Conservation (phyloP, 2,113 vertebrate species). For the Etheostoma cragini region DNA sequence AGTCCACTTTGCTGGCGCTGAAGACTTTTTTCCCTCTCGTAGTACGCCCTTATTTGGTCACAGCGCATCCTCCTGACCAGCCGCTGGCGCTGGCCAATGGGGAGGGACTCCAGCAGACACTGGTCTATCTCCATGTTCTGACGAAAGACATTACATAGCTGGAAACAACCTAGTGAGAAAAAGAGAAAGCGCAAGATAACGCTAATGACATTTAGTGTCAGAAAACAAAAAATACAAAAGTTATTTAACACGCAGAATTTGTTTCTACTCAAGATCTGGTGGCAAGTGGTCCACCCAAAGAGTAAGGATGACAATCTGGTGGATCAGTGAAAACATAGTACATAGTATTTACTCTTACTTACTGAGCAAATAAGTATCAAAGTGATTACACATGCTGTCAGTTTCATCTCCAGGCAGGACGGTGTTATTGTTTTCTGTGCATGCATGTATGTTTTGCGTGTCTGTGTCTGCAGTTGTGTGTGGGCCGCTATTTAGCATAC, state of each 20-base stretch:
- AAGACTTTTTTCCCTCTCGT: slow-evolving; percentile 90
- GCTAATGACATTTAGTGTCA: not conserved
- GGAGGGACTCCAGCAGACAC: slow-evolving; percentile 97
- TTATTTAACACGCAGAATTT: not conserved
- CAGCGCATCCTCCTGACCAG: slow-evolving; percentile 95
- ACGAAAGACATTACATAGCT: slow-evolving; percentile 97
- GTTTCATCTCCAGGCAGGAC: slow-evolving; percentile 26
- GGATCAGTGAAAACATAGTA: slow-evolving; percentile 12
- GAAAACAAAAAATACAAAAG: not conserved
- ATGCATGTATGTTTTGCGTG: slow-evolving; percentile 7
- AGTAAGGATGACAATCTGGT: not conserved
- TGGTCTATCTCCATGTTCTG: slow-evolving; percentile 99
- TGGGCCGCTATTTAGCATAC: slow-evolving; percentile 19
- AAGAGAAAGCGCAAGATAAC: slow-evolving; percentile 16
- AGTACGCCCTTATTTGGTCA: slow-evolving; percentile 94
- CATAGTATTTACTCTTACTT: slow-evolving; percentile 1
- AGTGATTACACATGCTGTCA: slow-evolving; percentile 25
- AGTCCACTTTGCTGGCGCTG: slow-evolving; percentile 85
- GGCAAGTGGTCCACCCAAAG: not conserved
- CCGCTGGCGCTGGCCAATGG: slow-evolving; percentile 93
- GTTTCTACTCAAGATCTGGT: slow-evolving; percentile 11
- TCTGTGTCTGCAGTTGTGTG: slow-evolving; percentile 19
- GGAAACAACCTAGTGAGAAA: slow-evolving; percentile 91
- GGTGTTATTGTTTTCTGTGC: slow-evolving; percentile 7
- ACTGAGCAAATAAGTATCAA: slow-evolving; percentile 19